A percentile compares a stretch with the other conserved stretches of the same genome.
These are phyloP conservation scores for Macrotus californicus DNA, from an alignment of 2,113 vertebrate genomes.

Conservation along the genomic window DNA sequence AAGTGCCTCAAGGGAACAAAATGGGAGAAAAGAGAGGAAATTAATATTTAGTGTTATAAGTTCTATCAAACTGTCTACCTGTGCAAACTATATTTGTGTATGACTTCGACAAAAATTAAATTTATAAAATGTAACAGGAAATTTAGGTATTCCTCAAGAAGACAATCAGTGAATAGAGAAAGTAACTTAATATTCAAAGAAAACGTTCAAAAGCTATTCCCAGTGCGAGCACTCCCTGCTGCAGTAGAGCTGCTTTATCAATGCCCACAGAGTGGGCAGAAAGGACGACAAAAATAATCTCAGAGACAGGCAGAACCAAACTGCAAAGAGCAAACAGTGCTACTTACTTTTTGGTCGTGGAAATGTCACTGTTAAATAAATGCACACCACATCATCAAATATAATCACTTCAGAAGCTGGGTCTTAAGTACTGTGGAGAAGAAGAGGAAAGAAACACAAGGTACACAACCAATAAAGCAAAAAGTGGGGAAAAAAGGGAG, in stretches of 20 bases:
- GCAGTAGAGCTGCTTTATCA: neutral
- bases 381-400: neutral
- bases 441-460: neutral
- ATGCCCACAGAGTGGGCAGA: neutral
- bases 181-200: neutral
- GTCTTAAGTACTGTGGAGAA: neutral
- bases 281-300: neutral
- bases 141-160: constrained; percentile 21
- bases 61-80: neutral
- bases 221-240: neutral
- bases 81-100: neutral
- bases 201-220: neutral
- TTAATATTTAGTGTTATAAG: constrained; percentile 4
- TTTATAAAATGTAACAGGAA: neutral
- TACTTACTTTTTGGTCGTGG: neutral
- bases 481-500: neutral
- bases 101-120: constrained; percentile 24
- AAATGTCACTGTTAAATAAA: neutral
- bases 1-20: constrained; percentile 2
- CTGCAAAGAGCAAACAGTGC: neutral
- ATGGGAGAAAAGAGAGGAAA: neutral
- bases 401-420: neutral
- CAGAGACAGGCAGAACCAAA: neutral
- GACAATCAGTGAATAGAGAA: neutral
- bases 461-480: neutral